Percentiles rank a stretch among this genome's conserved stretches.
Conservation (phyloP, 2,888 invertebrate genomes). For the Phoronis australis region DNA sequence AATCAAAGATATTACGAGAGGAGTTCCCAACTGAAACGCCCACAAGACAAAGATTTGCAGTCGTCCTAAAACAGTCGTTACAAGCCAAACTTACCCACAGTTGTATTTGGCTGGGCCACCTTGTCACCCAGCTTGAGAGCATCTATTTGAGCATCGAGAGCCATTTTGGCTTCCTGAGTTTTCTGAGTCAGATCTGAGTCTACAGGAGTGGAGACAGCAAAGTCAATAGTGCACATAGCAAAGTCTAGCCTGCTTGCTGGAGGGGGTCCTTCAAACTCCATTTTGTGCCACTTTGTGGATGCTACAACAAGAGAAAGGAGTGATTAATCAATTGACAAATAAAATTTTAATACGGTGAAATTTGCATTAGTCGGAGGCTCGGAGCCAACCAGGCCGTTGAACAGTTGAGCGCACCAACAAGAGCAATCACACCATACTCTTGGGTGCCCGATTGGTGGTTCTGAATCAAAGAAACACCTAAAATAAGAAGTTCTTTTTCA, state of each 20-base stretch:
- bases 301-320: too few relatives aligned
- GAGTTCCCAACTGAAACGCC: too few relatives aligned
- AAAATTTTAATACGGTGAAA: neutral
- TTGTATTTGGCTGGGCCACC: neutral
- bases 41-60: too few relatives aligned
- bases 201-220: conserved; percentile 18
- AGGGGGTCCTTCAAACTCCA: conserved; percentile 40
- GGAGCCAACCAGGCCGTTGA: too few relatives aligned
- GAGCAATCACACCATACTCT: too few relatives aligned
- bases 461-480: too few relatives aligned
- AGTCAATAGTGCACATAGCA: conserved; percentile 36
- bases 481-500: too few relatives aligned
- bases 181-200: conserved; percentile 2
- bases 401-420: too few relatives aligned
- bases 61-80: too few relatives aligned
- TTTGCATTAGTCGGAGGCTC: neutral
- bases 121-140: neutral
- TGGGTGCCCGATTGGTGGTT: too few relatives aligned
- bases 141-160: neutral
- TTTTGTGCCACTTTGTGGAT: conserved; percentile 33
- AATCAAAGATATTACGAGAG: too few relatives aligned
- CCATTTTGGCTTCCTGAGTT: neutral
- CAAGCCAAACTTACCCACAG: neutral
- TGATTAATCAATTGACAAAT: neutral
- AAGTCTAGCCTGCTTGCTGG: conserved; percentile 48